Percentiles rank a stretch among this genome's conserved stretches.
Evolutionary conservation across 2,113 vertebrate genomes (phyloP).

Genomic region (Riparia riparia): DNA sequence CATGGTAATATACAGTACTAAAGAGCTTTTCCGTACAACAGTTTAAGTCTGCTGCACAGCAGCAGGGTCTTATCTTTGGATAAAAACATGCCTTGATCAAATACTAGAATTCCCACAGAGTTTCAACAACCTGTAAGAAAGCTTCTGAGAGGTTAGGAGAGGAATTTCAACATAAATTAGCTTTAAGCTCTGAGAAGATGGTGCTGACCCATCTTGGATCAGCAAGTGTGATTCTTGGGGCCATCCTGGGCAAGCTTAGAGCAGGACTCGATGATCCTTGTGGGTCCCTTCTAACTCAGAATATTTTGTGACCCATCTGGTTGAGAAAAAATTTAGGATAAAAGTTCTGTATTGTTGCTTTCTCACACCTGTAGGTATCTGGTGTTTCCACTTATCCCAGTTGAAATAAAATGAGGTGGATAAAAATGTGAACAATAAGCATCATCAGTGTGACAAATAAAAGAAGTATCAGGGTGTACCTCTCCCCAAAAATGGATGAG

Average conservation of each 20-base stretch:
- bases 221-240: background rate
- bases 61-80: background rate
- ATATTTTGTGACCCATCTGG: background rate
- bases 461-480: background rate
- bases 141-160: background rate
- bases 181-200: background rate
- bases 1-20: background rate
- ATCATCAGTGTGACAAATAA: background rate
- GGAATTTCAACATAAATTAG: background rate
- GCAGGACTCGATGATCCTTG: rapidly evolving
- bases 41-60: background rate
- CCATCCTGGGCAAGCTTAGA: background rate
- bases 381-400: background rate
- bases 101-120: background rate
- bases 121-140: background rate
- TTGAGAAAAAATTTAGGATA: background rate
- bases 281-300: background rate
- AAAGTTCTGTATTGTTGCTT: background rate
- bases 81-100: background rate
- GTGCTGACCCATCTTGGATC: background rate
- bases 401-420: background rate
- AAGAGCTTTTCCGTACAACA: background rate
- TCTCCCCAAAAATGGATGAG: background rate
- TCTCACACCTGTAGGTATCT: background rate
- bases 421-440: background rate